Percentiles rank a stretch among this genome's conserved stretches.
These are phyloP conservation scores for Oscheius sp. DNA, from an alignment of 2,888 invertebrate species.

Conservation along the genomic window DNA sequence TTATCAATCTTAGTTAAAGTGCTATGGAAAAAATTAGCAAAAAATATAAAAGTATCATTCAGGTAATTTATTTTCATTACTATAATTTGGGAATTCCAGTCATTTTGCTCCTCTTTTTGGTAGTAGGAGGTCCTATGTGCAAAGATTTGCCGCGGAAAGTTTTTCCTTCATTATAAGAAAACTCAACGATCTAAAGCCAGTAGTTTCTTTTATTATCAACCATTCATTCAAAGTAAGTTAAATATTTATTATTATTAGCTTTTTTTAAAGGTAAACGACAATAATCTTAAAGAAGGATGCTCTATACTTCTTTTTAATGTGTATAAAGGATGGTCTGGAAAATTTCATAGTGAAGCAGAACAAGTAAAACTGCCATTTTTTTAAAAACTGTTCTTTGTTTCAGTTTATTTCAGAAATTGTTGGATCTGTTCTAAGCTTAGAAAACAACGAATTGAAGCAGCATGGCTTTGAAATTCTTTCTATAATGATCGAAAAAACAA, in stretches of 20 bases:
- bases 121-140: constrained; percentile 83
- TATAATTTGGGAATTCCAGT: constrained; percentile 35
- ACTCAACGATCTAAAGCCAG: constrained; percentile 61
- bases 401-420: constrained; percentile 35
- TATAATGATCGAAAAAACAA: constrained; percentile 42
- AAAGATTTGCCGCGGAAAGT: constrained; percentile 92
- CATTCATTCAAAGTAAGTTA: constrained; percentile 41
- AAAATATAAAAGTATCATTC: constrained; percentile 76
- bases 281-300: constrained; percentile 11
- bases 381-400: constrained; percentile 16
- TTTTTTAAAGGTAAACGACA: constrained; percentile 8
- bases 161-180: constrained; percentile 89
- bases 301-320: constrained; percentile 83
- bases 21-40: constrained; percentile 83
- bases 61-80: constrained; percentile 35
- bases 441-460: neutral
- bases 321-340: constrained; percentile 82
- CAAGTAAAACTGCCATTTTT: constrained; percentile 72
- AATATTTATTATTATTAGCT: neutral
- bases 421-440: constrained; percentile 21
- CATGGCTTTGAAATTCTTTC: constrained; percentile 39
- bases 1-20: constrained; percentile 90
- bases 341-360: constrained; percentile 85
- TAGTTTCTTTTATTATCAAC: constrained; percentile 42
- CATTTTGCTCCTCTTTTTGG: constrained; percentile 77